A percentile compares a stretch with the other conserved stretches of the same genome.
Evolutionary conservation across 2,797 vertebrate genomes (phyloP).

Genomic region (Somateria mollissima): DNA sequence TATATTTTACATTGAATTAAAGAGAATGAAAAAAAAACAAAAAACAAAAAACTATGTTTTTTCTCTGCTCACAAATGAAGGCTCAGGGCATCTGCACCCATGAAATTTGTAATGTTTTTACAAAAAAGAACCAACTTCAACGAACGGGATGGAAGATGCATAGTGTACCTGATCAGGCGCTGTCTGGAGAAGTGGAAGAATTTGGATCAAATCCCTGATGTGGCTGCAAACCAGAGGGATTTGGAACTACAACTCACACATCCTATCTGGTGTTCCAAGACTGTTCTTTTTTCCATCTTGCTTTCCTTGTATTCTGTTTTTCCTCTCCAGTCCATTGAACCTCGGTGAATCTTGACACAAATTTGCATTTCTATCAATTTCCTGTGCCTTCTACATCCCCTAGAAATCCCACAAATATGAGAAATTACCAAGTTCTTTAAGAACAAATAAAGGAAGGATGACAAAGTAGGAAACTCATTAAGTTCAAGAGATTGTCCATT

Average conservation of each 20-base stretch:
- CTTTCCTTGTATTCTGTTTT: background rate
- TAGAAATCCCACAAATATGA: background rate
- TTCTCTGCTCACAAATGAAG: background rate
- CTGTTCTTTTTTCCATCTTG: background rate
- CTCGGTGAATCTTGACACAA: background rate
- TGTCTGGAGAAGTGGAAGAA: background rate
- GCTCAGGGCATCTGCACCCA: background rate
- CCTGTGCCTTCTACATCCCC: background rate
- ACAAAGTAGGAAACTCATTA: background rate
- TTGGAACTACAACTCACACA: background rate
- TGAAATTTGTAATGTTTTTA: background rate
- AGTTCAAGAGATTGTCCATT: background rate
- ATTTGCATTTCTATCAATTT: background rate
- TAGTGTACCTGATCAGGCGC: background rate
- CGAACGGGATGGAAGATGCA: background rate
- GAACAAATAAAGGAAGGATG: background rate
- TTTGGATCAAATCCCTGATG: background rate
- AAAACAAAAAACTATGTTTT: background rate
- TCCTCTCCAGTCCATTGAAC: background rate
- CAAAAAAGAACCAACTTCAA: background rate
- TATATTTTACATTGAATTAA: background rate
- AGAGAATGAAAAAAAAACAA: rapidly evolving
- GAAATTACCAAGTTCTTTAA: background rate
- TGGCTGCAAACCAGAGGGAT: background rate
- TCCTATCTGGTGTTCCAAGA: rapidly evolving